A percentile compares a stretch with the other conserved stretches of the same genome.
These are phyloP conservation scores for Pinctada fucata DNA, from an alignment of 2,888 invertebrate species.

Conservation along the genomic window DNA sequence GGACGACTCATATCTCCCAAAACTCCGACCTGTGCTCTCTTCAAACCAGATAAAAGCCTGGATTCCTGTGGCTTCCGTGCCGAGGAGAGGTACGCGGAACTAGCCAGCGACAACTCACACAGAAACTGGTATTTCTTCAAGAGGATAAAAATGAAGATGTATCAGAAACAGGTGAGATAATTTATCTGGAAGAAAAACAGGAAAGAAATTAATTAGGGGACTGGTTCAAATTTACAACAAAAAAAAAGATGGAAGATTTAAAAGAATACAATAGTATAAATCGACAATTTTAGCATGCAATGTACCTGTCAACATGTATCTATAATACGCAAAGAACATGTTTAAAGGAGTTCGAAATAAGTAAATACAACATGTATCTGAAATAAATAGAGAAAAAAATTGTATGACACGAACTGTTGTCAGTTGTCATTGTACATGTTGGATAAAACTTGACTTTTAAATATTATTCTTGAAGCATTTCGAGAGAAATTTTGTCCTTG, in stretches of 20 bases:
- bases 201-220: too few relatives aligned
- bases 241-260: too few relatives aligned
- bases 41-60: conserved; percentile 1
- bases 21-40: conserved; percentile 16
- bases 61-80: conserved; percentile 14
- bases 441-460: not conserved
- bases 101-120: not conserved
- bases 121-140: conserved; percentile 18
- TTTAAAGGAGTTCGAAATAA: too few relatives aligned
- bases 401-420: too few relatives aligned
- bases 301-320: too few relatives aligned
- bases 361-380: too few relatives aligned
- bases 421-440: not conserved
- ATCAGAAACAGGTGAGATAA: conserved; percentile 1
- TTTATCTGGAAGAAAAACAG: too few relatives aligned
- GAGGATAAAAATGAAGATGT: conserved; percentile 14
- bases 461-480: not conserved
- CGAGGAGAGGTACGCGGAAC: not conserved
- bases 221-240: too few relatives aligned
- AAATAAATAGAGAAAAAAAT: too few relatives aligned
- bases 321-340: too few relatives aligned
- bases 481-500: not conserved
- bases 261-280: too few relatives aligned
- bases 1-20: conserved; percentile 5
- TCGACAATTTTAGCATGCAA: too few relatives aligned